A percentile compares a stretch with the other conserved stretches of the same genome.
Evolutionary conservation across 2,797 vertebrate genomes (phyloP).

Genomic region (Enteromius unitaeniatus): DNA sequence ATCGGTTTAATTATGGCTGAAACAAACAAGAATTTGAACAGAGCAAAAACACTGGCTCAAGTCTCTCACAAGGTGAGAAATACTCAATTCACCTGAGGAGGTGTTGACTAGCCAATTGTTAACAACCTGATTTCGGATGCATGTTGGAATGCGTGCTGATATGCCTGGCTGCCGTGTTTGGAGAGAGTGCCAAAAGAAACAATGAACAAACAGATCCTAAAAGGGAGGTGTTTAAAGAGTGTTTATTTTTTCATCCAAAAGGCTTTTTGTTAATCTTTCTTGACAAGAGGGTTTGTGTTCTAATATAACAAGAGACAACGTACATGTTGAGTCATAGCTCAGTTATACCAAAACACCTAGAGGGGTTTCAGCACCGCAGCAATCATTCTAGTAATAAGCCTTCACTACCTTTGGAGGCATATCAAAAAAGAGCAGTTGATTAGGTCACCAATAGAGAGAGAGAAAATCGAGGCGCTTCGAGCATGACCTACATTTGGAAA

Average conservation of each 20-base stretch:
- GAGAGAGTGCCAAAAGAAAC: conserved; percentile 37
- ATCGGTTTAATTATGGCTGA: conserved; percentile 51
- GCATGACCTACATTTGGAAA: conserved; percentile 38
- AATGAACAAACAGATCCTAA: conserved; percentile 28
- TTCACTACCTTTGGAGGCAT: conserved; percentile 28
- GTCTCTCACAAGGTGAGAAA: conserved; percentile 60
- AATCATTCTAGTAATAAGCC: conserved; percentile 5
- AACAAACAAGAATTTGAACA: conserved; percentile 67
- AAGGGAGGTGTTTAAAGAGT: neutral
- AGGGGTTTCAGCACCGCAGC: neutral
- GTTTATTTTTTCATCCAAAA: conserved; percentile 35
- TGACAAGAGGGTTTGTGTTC: conserved; percentile 26
- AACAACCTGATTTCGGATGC: conserved; percentile 63
- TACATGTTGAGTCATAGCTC: conserved; percentile 37
- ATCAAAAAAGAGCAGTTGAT: conserved; percentile 40
- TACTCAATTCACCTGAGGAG: conserved; percentile 61
- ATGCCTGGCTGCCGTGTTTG: conserved; percentile 19
- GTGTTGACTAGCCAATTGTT: conserved; percentile 73
- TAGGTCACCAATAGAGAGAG: conserved; percentile 27
- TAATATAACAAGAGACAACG: conserved; percentile 31
- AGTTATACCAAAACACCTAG: conserved; percentile 13
- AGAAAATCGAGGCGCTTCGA: neutral
- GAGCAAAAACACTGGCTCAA: conserved; percentile 68
- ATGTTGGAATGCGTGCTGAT: conserved; percentile 42
- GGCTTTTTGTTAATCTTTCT: conserved; percentile 41